Evolutionary conservation across 2,888 invertebrate species (phyloP), one percentile per base, ranked within the genome.

Genomic region (Yponomeuta plumbellus): DNA sequence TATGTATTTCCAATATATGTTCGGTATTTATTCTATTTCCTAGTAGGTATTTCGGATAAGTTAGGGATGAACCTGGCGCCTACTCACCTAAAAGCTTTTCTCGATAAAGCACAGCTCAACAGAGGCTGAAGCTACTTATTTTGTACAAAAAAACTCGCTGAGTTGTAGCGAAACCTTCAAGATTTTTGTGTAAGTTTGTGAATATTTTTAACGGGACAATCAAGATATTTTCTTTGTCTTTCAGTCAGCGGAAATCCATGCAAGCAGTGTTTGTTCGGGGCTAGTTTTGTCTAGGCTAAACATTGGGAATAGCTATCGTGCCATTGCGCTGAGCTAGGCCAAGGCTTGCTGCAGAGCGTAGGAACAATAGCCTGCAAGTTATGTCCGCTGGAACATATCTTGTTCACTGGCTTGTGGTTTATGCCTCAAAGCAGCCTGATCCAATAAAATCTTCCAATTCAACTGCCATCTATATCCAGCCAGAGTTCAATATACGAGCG

Each of bases 81-180:
- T 39, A 39, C 52, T 64, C 69, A 68, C 66, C 68, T 72, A 71
- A 75, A 73, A 73, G 71, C 70, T 70, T 74, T 75, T 71, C 67
- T 66, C 68, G 69, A 69, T 70, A 66, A 69, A 68, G 68, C 67
- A 67, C 68, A 61, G 34, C 44, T 52, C 66, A 63, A 56, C 61
- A 26, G 26, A 13, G 11, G 34, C 17, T 13, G 4, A 52, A 52
- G 13, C 44, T 52, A 44, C 13, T 13, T 44, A 8, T 44, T 44
- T 44, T 44, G 6, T 13, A 44, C 4, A 52, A 44, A 52, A 52
- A 17, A 52, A 1, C 34, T 34, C 34, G 34, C 34, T 6, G 34
- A 34, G 10, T 34, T 6, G 34, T 8, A 34, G 34, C 8, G 34
- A 34, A 34, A 34, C 34, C 34, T 34, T 6, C 34, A 34, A 34